Evolutionary conservation across 2,113 vertebrate species (phyloP).

Genomic region (Coryphaenoides rupestris): DNA sequence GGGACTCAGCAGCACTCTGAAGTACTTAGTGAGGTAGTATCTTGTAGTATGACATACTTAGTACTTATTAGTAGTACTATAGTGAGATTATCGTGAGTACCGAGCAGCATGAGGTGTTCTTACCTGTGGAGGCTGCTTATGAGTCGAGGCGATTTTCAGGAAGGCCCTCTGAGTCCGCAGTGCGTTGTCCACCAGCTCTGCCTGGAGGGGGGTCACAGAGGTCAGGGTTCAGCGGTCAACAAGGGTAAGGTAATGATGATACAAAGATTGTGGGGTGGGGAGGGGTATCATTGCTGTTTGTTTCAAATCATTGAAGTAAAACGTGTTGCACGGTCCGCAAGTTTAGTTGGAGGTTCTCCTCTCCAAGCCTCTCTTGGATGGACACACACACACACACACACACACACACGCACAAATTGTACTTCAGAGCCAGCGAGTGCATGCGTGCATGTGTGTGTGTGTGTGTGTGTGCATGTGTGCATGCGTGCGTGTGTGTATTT

Average conservation of each 20-base stretch:
- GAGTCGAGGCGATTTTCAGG: conserved; percentile 82
- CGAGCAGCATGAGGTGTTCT: too few species aligned
- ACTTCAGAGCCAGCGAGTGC: background rate
- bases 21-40: too few species aligned
- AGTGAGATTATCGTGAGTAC: too few species aligned
- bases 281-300: too few species aligned
- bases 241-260: conserved; percentile 1
- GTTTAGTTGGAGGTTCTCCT: too few species aligned
- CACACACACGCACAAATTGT: conserved; percentile 26
- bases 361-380: too few species aligned
- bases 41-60: too few species aligned
- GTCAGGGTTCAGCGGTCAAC: conserved; percentile 15
- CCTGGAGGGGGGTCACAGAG: conserved; percentile 74
- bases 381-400: conserved; percentile 17
- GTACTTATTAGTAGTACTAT: too few species aligned
- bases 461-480: conserved; percentile 23
- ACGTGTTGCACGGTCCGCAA: too few species aligned
- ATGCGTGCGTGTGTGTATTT: conserved; percentile 24
- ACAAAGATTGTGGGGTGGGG: background rate
- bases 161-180: conserved; percentile 86
- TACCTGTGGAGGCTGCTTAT: conserved; percentile 91
- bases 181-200: conserved; percentile 87
- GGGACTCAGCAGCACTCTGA: too few species aligned
- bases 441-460: conserved; percentile 1
- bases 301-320: too few species aligned